Percentiles rank a stretch among this genome's conserved stretches.
Conservation (phyloP, 2,888 invertebrate species). For the Cephus pygmeus region DNA sequence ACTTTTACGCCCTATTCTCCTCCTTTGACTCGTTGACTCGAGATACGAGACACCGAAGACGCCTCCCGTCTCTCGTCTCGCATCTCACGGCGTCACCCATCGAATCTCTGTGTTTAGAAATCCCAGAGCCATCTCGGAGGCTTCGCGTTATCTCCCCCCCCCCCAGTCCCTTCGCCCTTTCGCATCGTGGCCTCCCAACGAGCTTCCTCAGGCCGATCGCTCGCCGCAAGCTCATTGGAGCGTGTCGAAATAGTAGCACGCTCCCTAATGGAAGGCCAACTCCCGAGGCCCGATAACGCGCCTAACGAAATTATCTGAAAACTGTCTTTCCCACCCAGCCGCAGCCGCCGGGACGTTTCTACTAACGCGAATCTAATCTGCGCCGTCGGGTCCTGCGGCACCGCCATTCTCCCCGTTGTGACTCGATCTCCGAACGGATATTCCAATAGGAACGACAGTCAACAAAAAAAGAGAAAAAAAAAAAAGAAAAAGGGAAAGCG, state of each 20-base stretch:
- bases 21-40: conserved; percentile 12
- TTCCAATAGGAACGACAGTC: neutral
- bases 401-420: neutral
- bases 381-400: neutral
- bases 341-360: conserved; percentile 16
- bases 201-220: conserved; percentile 1
- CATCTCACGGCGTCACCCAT: too few species aligned
- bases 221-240: conserved; percentile 10
- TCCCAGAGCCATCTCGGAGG: too few species aligned
- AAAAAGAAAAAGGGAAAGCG: too few species aligned
- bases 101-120: too few species aligned
- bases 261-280: conserved; percentile 51
- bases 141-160: too few species aligned
- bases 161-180: conserved; percentile 10
- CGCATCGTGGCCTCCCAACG: neutral
- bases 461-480: too few species aligned
- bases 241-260: conserved; percentile 23
- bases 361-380: conserved; percentile 27
- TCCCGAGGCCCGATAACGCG: conserved; percentile 43
- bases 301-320: conserved; percentile 52
- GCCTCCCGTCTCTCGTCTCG: too few species aligned
- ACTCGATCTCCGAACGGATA: neutral
- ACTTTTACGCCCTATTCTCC: conserved; percentile 10
- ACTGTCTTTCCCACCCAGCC: conserved; percentile 33
- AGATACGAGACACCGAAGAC: neutral